Percentiles rank a stretch among this genome's conserved stretches.
phyloP scores from a whole-genome alignment of 1,140 invertebrate species.

The Heliconius melpomene region DNA sequence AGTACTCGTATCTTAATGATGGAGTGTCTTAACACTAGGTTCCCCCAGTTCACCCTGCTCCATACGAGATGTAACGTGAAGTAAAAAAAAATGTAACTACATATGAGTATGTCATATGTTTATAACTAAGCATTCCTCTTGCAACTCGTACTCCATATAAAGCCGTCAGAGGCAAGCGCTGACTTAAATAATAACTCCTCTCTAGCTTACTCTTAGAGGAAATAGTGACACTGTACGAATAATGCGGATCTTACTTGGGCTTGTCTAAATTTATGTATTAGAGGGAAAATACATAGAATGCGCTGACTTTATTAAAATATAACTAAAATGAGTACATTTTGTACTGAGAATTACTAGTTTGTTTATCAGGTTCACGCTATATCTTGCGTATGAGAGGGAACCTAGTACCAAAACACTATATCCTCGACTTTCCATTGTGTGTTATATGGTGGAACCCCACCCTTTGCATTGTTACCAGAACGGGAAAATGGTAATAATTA shows the following conservation, averaged over 20 bases:
- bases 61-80: too few relatives aligned
- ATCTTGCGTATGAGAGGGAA: background rate
- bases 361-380: background rate
- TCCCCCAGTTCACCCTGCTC: too few relatives aligned
- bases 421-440: background rate
- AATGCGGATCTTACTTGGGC: constrained; percentile 32
- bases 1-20: too few relatives aligned
- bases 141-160: constrained; percentile 35
- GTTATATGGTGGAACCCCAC: too few relatives aligned
- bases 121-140: constrained; percentile 21
- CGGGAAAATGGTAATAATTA: too few relatives aligned
- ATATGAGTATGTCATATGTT: background rate
- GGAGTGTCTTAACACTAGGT: too few relatives aligned
- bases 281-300: constrained; percentile 8
- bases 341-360: background rate
- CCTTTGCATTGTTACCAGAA: too few relatives aligned
- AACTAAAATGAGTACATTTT: background rate
- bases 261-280: constrained; percentile 36
- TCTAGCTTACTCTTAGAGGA: constrained; percentile 54
- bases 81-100: too few relatives aligned
- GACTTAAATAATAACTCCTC: constrained; percentile 67
- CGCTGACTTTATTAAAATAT: constrained; percentile 27
- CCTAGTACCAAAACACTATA: too few relatives aligned
- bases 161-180: constrained; percentile 61
- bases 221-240: constrained; percentile 52